Evolutionary conservation across 2,888 invertebrate species (phyloP), one percentile per base, ranked within the genome.

Genomic region (Prosapia bicincta): DNA sequence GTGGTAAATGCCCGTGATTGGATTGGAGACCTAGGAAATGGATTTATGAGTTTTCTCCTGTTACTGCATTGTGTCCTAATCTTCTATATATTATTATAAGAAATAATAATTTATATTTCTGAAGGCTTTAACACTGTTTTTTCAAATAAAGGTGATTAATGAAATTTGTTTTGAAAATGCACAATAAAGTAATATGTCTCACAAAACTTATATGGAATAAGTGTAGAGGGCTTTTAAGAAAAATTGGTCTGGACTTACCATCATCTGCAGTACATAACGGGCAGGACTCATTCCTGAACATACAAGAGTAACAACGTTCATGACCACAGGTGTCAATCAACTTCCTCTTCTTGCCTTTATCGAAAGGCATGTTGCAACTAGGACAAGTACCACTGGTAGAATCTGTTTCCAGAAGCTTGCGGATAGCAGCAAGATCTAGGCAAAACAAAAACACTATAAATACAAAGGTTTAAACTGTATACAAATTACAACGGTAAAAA

Each of bases 291-390:
- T 93, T 95, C 82, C 92, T 92, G 88, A 96, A 96, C 91, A 97
- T 93, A 86, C 97, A 97, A 81, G 95, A 92, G 88, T 97, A 97
- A 86, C 97, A 97, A 79, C 96, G 88, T 85, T 97, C 97, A 89
- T 98, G 97, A 81, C 97, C 97, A 86, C 97, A 98, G 78, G 95
- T 92, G 88, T 98, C 97, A 84, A 97, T 96, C 83, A 98, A 89
- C 85, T 95, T 93, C 86, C 97, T 91, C 87, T 97, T 96, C 87
- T 97, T 97, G 86, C 97, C 97, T 87, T 96, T 96, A 87, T 97
- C 97, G 87, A 96, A 97, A 82, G 96, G 96, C 92, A 96, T 94
- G 86, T 92, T 92, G 88, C 95, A 95, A 85, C 93, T 93, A 80
- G 94, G 94, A 86, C 95, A 95, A 78, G 83, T 84, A 76, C 90